These are phyloP conservation scores for Pluvialis apricaria DNA, from an alignment of 2,113 vertebrate genomes.

Conservation along the genomic window DNA sequence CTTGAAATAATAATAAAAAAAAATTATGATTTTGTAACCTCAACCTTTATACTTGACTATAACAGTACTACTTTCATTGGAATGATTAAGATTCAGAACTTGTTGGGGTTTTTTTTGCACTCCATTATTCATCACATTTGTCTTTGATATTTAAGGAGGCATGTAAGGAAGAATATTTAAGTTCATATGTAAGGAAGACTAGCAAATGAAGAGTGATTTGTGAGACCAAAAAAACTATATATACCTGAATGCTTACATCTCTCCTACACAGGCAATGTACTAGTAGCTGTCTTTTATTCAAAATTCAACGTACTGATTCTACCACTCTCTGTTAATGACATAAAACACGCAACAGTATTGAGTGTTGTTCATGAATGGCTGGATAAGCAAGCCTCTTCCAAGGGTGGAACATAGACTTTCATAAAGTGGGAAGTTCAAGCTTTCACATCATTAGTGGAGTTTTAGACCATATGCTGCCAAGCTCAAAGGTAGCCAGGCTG, in stretches of 20 bases:
- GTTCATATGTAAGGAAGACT: neutral
- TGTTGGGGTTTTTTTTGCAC: neutral
- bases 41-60: neutral
- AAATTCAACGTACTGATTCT: neutral
- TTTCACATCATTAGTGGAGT: conserved; percentile 34
- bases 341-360: neutral
- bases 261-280: neutral
- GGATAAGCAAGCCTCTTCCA: neutral
- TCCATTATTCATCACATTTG: neutral
- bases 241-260: neutral
- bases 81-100: neutral
- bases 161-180: neutral
- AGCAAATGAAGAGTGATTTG: neutral
- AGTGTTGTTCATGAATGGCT: neutral
- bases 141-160: neutral
- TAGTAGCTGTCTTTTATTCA: neutral
- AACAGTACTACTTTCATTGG: neutral
- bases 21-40: neutral
- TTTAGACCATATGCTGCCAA: conserved; percentile 34
- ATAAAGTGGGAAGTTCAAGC: neutral
- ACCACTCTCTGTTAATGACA: neutral
- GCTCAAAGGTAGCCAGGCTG: conserved; percentile 1
- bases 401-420: neutral
- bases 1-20: neutral
- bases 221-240: neutral